Evolutionary conservation across 2,888 invertebrate genomes (phyloP).

Genomic region (Dryomyza anilis): DNA sequence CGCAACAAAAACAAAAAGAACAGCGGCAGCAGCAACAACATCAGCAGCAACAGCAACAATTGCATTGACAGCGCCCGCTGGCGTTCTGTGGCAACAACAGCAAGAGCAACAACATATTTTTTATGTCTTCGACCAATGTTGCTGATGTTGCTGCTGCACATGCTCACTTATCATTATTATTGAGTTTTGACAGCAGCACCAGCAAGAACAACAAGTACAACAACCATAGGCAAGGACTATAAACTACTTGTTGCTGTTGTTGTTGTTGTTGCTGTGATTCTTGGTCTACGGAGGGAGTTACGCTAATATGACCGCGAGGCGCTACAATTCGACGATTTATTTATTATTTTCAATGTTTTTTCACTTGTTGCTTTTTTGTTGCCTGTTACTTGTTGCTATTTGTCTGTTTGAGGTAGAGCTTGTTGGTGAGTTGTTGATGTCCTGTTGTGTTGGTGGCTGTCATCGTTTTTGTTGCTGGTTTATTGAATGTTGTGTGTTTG

Average conservation of each 20-base stretch:
- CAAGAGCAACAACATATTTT: slow-evolving; percentile 4
- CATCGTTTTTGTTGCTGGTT: no score
- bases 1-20: no score
- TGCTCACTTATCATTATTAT: slow-evolving; percentile 40
- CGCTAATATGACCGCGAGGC: slow-evolving; percentile 18
- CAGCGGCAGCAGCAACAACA: no score
- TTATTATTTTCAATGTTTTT: not conserved
- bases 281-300: slow-evolving; percentile 9
- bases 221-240: not conserved
- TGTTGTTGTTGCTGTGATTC: slow-evolving; percentile 5
- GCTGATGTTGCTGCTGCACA: slow-evolving; percentile 8
- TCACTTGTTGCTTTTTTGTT: no score
- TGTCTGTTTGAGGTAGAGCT: no score
- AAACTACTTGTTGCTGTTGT: slow-evolving; percentile 1
- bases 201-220: slow-evolving; percentile 11
- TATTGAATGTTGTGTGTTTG: slow-evolving; percentile 3
- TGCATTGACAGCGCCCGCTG: slow-evolving; percentile 27
- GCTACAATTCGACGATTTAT: slow-evolving; percentile 2
- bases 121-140: not conserved
- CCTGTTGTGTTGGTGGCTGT: no score
- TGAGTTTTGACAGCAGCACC: slow-evolving; percentile 30
- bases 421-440: no score
- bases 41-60: no score
- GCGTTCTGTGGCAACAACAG: slow-evolving; percentile 13
- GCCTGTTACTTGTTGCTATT: no score